Percentiles rank a stretch among this genome's conserved stretches.
These are phyloP conservation scores for Anarrhichthys ocellatus DNA, from an alignment of 2,113 vertebrate genomes.

Conservation along the genomic window DNA sequence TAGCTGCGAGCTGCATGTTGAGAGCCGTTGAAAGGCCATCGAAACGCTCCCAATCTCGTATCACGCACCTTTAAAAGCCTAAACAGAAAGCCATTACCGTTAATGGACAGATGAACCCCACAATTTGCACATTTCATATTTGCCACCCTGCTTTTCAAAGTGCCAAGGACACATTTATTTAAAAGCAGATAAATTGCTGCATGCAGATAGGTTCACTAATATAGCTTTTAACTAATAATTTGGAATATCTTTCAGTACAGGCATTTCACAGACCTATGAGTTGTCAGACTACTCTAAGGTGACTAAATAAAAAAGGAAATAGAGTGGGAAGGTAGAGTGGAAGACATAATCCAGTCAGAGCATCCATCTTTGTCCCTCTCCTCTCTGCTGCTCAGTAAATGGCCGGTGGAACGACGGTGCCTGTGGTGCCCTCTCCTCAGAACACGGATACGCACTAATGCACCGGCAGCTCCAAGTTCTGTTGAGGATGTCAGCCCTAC, in stretches of 20 bases:
- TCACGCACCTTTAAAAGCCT: not conserved
- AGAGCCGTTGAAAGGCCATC: not conserved
- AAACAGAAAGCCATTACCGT: constrained; percentile 1
- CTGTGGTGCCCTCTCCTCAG: constrained; percentile 49
- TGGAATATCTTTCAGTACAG: not conserved
- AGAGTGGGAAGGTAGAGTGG: constrained; percentile 5
- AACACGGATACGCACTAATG: constrained; percentile 61
- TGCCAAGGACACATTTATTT: too few species aligned
- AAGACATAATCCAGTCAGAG: constrained; percentile 43
- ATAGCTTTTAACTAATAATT: not conserved
- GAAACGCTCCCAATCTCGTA: not conserved
- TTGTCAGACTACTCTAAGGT: not conserved
- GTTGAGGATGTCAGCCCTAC: constrained; percentile 64
- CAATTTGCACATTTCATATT: not conserved
- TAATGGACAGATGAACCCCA: too few species aligned
- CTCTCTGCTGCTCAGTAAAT: constrained; percentile 64
- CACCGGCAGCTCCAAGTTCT: constrained; percentile 53
- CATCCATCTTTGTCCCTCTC: constrained; percentile 35
- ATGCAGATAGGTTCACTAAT: not conserved
- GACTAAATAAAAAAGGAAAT: constrained; percentile 8
- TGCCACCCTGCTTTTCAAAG: not conserved
- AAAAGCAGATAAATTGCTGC: not conserved
- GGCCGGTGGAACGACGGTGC: constrained; percentile 53
- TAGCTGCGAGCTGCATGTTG: not conserved
- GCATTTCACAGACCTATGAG: not conserved